phyloP scores from a whole-genome alignment of 2,113 vertebrate species.

The Promerops cafer region DNA sequence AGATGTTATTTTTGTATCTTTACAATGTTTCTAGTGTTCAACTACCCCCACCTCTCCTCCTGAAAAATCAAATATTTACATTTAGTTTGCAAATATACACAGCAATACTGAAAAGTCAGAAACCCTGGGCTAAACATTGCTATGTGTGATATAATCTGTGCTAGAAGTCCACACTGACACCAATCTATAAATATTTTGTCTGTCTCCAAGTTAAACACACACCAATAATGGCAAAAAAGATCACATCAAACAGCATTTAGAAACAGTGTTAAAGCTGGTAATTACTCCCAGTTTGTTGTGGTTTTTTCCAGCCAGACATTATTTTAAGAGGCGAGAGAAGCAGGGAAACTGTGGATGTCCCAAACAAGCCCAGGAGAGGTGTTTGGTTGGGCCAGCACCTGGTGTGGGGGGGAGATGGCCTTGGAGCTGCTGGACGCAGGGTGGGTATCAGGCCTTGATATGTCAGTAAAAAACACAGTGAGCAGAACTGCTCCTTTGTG shows the following conservation, averaged over 20 bases:
- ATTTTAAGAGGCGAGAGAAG: not conserved
- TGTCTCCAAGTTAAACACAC: not conserved
- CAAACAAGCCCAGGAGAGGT: not conserved
- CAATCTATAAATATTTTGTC: not conserved
- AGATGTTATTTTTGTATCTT: not conserved
- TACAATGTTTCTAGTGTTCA: not conserved
- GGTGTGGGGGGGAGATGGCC: not conserved
- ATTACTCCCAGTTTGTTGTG: not conserved
- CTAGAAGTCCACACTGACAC: not conserved
- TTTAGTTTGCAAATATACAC: not conserved
- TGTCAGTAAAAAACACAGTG: not conserved
- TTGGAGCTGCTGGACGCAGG: not conserved
- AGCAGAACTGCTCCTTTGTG: not conserved
- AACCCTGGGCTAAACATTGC: not conserved
- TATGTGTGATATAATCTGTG: not conserved
- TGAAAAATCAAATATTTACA: not conserved
- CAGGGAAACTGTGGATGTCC: accelerated
- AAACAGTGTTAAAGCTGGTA: not conserved
- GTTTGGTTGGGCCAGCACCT: not conserved
- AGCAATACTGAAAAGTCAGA: not conserved
- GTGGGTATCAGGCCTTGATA: not conserved
- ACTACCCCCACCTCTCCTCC: not conserved
- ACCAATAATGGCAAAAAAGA: not conserved
- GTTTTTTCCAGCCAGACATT: not conserved
- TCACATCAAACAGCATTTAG: not conserved